A percentile compares a stretch with the other conserved stretches of the same genome.
Evolutionary conservation across 2,797 vertebrate genomes (phyloP).

Genomic region (Darevskia mixta): DNA sequence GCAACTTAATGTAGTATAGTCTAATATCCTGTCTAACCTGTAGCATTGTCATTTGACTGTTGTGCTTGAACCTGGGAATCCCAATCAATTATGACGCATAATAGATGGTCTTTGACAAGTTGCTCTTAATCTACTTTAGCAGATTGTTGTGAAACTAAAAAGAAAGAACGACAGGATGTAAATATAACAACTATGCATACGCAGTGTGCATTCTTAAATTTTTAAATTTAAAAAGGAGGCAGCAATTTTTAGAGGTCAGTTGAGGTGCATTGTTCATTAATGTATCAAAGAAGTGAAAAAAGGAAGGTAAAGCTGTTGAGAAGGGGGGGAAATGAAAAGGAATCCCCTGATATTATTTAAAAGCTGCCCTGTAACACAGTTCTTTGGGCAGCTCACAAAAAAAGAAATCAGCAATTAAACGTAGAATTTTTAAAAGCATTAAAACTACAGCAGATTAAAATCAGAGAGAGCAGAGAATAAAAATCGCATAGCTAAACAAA

Average conservation of each 20-base stretch:
- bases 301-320: not conserved
- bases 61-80: not conserved
- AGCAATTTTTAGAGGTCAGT: conserved; percentile 7
- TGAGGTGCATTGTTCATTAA: not conserved
- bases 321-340: not conserved
- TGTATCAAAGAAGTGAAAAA: not conserved
- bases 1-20: not conserved
- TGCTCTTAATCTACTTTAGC: not conserved
- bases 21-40: not conserved
- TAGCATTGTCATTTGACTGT: not conserved
- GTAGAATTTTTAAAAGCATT: not conserved
- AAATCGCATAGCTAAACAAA: not conserved
- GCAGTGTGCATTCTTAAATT: not conserved
- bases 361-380: not conserved
- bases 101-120: not conserved
- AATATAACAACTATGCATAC: not conserved
- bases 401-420: not conserved
- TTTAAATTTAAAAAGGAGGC: not conserved
- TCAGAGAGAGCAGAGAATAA: not conserved
- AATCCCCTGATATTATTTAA: not conserved
- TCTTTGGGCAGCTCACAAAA: not conserved
- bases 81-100: not conserved
- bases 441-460: not conserved
- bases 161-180: not conserved
- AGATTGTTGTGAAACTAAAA: not conserved